phyloP scores from a whole-genome alignment of 2,113 vertebrate genomes.

The Podilymbus podiceps region DNA sequence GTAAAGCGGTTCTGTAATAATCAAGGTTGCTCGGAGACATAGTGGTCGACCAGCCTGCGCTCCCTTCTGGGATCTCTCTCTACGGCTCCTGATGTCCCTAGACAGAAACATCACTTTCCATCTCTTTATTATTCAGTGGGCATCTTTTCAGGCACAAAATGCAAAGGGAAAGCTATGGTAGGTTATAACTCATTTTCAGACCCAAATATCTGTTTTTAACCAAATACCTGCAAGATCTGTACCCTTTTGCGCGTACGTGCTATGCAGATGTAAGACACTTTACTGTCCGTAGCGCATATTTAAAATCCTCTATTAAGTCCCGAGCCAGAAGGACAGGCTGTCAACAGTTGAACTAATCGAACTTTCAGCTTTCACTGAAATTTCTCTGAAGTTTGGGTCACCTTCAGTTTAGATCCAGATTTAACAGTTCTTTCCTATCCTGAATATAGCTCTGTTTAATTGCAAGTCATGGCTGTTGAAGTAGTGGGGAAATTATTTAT shows the following conservation, averaged over 20 bases:
- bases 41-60: neutral
- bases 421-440: neutral
- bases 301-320: neutral
- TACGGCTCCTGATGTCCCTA: neutral
- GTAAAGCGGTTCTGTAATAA: neutral
- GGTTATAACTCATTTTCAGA: neutral
- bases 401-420: constrained; percentile 26
- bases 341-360: neutral
- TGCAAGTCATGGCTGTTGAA: neutral
- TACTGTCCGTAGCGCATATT: neutral
- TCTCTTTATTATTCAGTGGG: neutral
- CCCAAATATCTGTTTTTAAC: neutral
- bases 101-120: neutral
- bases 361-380: neutral
- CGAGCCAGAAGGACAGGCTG: neutral
- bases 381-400: constrained; percentile 24
- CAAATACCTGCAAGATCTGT: neutral
- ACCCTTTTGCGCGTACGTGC: fast-evolving
- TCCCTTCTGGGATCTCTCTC: neutral
- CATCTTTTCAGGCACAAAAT: neutral
- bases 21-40: neutral
- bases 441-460: constrained; percentile 16
- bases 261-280: neutral
- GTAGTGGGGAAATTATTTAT: constrained; percentile 55
- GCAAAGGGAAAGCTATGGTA: neutral